Conservation (phyloP, 2,113 vertebrate species). For the Pelobates fuscus region DNA sequence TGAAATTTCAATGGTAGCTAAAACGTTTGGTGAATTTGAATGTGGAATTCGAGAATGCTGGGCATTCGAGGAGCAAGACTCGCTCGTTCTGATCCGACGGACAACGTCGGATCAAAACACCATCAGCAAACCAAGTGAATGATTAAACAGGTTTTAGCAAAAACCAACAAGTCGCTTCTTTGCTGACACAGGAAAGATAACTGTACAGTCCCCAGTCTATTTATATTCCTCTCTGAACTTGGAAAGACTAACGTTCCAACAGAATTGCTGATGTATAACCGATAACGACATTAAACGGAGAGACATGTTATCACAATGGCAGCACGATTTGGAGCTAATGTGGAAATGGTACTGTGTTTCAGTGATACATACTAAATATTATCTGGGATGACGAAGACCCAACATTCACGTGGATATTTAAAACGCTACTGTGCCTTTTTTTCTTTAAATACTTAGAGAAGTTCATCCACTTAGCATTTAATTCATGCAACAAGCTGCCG, state of each 20-base stretch:
- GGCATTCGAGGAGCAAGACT: too few species aligned
- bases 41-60: too few species aligned
- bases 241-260: constrained; percentile 26
- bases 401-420: neutral
- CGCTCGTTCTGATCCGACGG: too few species aligned
- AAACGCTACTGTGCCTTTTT: constrained; percentile 1
- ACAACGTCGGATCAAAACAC: neutral
- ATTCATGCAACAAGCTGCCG: neutral
- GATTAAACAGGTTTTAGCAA: constrained; percentile 36
- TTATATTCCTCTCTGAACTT: constrained; percentile 49
- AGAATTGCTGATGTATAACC: neutral
- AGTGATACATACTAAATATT: constrained; percentile 32
- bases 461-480: constrained; percentile 2
- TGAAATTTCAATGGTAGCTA: too few species aligned
- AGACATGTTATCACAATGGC: constrained; percentile 15
- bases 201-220: fast-evolving
- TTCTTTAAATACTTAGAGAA: constrained; percentile 24
- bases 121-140: neutral
- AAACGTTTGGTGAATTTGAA: too few species aligned
- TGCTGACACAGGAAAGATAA: constrained; percentile 10
- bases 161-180: fast-evolving
- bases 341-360: constrained; percentile 17
- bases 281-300: constrained; percentile 2
- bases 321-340: constrained; percentile 34
- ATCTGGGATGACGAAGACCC: neutral